Evolutionary conservation across 35 echinoderm and acorn worm species (phyloP).

Genomic region (Amphiura filiformis): DNA sequence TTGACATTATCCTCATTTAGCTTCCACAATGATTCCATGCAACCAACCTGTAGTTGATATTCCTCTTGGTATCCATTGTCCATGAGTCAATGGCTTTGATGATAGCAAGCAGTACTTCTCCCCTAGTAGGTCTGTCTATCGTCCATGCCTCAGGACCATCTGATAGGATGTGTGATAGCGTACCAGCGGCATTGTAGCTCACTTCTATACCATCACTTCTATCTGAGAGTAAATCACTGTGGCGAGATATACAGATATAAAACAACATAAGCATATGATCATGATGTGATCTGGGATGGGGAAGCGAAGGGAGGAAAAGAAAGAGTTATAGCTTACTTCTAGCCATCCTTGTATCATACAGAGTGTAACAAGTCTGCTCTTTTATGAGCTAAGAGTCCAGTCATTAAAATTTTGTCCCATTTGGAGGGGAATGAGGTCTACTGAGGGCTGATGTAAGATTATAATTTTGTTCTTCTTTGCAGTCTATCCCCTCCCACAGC

Average conservation of each 20-base stretch:
- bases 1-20: neutral
- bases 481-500: no score
- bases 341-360: no score
- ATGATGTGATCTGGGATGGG: no score
- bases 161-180: conserved; percentile 84
- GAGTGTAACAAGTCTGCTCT: no score
- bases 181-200: conserved; percentile 95
- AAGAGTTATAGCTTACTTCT: no score
- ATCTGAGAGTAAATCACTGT: conserved; percentile 59
- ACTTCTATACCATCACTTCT: conserved; percentile 95
- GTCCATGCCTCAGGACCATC: conserved; percentile 72
- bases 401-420: no score
- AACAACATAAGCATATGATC: conserved; percentile 1
- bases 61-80: conserved; percentile 82
- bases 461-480: no score
- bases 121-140: neutral
- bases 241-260: no score
- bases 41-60: conserved; percentile 95
- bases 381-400: no score
- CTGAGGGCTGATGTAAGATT: no score
- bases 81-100: conserved; percentile 72
- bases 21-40: neutral
- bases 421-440: no score
- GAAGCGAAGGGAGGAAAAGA: no score
- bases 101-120: conserved; percentile 53